phyloP scores from a whole-genome alignment of 64 coral and sea anemone species.

The Pocillopora damicornis region DNA sequence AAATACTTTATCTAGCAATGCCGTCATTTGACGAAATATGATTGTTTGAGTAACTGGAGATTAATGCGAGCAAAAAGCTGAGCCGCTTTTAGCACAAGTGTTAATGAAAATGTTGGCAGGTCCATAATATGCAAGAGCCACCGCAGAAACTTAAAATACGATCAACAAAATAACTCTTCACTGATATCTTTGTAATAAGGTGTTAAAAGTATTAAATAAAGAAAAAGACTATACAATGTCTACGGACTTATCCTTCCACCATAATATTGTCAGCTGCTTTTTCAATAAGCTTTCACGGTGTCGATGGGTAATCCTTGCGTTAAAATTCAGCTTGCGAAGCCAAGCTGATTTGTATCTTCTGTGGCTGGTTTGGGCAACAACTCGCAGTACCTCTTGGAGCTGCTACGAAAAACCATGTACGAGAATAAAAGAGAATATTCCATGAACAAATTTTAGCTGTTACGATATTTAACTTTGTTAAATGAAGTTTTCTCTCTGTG shows the following conservation, averaged over 20 bases:
- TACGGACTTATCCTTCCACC: background rate
- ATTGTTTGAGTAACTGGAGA: conserved; percentile 16
- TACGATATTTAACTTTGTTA: no score
- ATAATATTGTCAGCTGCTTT: background rate
- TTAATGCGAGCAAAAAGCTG: background rate
- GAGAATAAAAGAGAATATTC: background rate
- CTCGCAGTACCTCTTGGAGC: background rate
- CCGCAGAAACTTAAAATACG: background rate
- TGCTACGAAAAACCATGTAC: background rate
- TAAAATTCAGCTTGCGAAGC: background rate
- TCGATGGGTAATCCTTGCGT: background rate
- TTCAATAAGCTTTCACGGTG: background rate
- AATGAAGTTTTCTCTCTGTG: no score
- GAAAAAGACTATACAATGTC: background rate
- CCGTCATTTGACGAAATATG: background rate
- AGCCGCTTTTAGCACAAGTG: background rate
- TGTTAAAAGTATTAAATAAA: conserved; percentile 16
- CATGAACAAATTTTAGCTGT: background rate
- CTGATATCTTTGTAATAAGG: background rate
- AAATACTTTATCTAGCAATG: background rate
- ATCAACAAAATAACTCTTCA: conserved; percentile 6
- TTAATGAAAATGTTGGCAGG: conserved; percentile 4
- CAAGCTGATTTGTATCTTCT: background rate
- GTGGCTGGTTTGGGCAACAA: background rate
- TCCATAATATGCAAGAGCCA: background rate